Percentiles rank a stretch among this genome's conserved stretches.
Evolutionary conservation across 2,113 vertebrate genomes (phyloP).

Genomic region (Leucosticte australis): DNA sequence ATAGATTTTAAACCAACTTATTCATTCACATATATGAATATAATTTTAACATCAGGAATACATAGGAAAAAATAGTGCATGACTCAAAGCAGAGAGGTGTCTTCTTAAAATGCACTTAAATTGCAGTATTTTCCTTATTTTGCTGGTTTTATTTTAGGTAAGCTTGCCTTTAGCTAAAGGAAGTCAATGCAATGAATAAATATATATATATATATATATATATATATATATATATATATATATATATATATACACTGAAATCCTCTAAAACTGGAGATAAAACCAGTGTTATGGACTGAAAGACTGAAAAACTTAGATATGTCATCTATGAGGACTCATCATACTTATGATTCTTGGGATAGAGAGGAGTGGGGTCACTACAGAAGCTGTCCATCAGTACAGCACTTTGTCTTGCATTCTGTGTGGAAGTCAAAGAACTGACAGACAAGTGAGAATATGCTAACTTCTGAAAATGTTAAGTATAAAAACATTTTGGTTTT

Average conservation of each 20-base stretch:
- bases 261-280: background rate
- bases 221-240: too few species aligned
- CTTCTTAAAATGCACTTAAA: background rate
- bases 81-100: background rate
- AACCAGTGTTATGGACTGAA: background rate
- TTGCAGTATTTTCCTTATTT: background rate
- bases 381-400: background rate
- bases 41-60: background rate
- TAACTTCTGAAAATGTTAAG: background rate
- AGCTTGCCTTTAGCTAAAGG: background rate
- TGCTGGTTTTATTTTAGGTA: background rate
- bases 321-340: background rate
- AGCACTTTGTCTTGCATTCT: background rate
- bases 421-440: background rate
- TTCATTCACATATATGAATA: background rate
- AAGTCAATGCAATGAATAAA: background rate
- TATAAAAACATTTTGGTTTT: rapidly evolving
- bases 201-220: background rate
- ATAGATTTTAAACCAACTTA: background rate
- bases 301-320: background rate
- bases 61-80: background rate
- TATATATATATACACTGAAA: background rate
- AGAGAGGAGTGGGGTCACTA: background rate
- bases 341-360: background rate
- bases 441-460: background rate